Evolutionary conservation across 2,113 vertebrate genomes (phyloP).

Genomic region (Indicator maculatus): DNA sequence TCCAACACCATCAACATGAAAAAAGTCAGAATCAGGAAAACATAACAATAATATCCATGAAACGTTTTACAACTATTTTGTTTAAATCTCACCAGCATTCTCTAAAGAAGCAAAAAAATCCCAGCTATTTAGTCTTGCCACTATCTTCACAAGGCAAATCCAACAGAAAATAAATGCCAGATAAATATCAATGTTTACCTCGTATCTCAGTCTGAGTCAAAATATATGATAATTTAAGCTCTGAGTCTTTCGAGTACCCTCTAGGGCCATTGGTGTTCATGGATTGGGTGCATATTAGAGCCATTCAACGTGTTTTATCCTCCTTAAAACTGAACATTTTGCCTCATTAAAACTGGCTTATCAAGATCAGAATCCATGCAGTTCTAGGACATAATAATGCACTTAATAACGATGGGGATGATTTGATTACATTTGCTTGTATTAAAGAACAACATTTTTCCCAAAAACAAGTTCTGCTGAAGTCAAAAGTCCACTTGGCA

Average conservation of each 20-base stretch:
- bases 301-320: not conserved
- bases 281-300: not conserved
- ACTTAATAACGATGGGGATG: not conserved
- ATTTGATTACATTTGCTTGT: not conserved
- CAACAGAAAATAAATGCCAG: not conserved
- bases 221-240: not conserved
- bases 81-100: not conserved
- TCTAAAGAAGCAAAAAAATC: not conserved
- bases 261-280: not conserved
- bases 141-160: not conserved
- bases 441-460: not conserved
- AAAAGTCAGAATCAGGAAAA: not conserved
- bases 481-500: constrained; percentile 17
- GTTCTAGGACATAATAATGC: not conserved
- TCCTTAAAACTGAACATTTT: not conserved
- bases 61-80: not conserved
- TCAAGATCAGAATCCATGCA: not conserved
- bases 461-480: not conserved
- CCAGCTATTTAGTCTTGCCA: not conserved
- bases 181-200: not conserved
- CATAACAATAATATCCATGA: not conserved
- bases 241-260: not conserved
- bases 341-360: not conserved
- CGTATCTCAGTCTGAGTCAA: not conserved
- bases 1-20: not conserved